Base-by-base conservation (phyloP, 1,140 invertebrate genomes). In the Vanessa atalanta region DNA sequence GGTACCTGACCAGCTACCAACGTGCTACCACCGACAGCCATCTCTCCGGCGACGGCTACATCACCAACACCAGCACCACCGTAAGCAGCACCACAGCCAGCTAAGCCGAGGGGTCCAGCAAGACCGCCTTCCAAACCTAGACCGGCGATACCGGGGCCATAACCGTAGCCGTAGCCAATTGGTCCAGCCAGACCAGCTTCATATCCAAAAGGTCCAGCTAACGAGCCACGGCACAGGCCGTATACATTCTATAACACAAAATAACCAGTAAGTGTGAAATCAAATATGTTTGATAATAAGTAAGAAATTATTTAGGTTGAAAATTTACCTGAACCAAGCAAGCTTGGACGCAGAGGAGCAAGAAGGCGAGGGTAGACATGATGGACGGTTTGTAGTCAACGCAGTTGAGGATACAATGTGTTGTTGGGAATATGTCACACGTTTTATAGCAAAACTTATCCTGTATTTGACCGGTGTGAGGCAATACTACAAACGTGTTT, bases 341-440 rank as follows among this genome's bases (percentile, higher is more conserved):
- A 80, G 80, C 83, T 76, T 85, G 81, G 61, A 79, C 66, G 76
- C 82, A 85, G 50, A 87, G 65, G 16, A 85, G 55, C 31, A 87
- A 53, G 37, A 87, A 77, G 61, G 77, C 57, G 71, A 82, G 80
- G 47, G 79, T 55, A 57, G 80, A 82, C 85, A 87, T 85, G 75
- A 69, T 83, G 71, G 68, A 75, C 51, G 47, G 14, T 37, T 61
- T 61, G 26, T 61, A 37, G 31, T 61, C 57, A 61, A 61, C 13
- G 26, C 1, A 15, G 15, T 14, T n/a, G 48, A 50, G 14, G 13
- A 14, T 50, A 50, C 48, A 50, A 50, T 15, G 48, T 3, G 13
- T n/a, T 43, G 9, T 43, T 43, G 37, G 37, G 53, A 14, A 57
- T 8, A 2, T 23, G 11, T 23, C 5, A 16, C 3, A n/a, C 9